Conservation (phyloP, 2,888 invertebrate species). For the Drosophila emarginata region DNA sequence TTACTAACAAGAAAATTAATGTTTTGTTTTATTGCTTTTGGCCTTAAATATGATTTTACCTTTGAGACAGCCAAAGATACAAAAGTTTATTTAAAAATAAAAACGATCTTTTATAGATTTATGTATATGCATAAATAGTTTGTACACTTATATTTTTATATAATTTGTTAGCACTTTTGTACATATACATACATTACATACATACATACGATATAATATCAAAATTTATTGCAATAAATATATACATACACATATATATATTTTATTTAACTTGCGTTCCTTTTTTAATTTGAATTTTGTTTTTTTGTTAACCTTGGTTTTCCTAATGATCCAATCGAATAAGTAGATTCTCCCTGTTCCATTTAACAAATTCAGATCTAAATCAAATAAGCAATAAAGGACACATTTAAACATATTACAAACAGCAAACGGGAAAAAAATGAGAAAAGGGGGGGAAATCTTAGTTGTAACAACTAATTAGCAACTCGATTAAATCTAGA, state of each 20-base stretch:
- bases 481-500: constrained; percentile 47
- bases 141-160: constrained; percentile 7
- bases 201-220: not conserved
- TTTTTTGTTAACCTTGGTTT: not conserved
- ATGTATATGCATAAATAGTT: constrained; percentile 13
- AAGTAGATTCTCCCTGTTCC: not conserved
- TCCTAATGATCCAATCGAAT: not conserved
- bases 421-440: not conserved
- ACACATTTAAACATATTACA: constrained; percentile 13
- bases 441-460: not conserved
- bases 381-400: constrained; percentile 3
- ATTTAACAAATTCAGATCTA: not conserved
- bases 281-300: not conserved
- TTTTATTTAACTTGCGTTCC: not conserved
- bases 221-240: not conserved
- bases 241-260: not conserved
- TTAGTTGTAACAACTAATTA: constrained; percentile 25
- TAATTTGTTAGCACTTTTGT: constrained; percentile 36
- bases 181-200: constrained; percentile 33
- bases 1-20: constrained; percentile 15
- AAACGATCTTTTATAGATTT: constrained; percentile 14
- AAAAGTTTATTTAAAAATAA: constrained; percentile 28
- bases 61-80: constrained; percentile 65
- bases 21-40: not conserved
- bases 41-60: not conserved